Evolutionary conservation across 2,797 vertebrate genomes (phyloP).

Genomic region (Crenichthys baileyi): DNA sequence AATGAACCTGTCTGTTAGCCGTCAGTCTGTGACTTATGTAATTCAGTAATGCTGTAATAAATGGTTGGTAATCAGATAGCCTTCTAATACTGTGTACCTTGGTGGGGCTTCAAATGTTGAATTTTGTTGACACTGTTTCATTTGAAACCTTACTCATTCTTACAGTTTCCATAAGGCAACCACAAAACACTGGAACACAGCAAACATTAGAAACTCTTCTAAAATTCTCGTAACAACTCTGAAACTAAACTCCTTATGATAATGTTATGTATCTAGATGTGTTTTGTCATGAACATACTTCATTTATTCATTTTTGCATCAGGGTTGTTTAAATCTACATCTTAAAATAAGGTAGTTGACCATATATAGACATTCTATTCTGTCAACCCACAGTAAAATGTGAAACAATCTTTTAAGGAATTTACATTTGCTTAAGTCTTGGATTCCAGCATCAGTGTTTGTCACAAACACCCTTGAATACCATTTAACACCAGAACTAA

Average conservation of each 20-base stretch:
- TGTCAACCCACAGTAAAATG: neutral
- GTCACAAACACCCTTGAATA: neutral
- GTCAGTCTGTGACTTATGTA: neutral
- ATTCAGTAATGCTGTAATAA: neutral
- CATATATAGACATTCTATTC: neutral
- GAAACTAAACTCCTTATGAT: neutral
- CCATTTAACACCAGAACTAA: neutral
- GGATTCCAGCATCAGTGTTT: neutral
- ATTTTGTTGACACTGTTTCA: neutral
- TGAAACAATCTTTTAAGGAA: neutral
- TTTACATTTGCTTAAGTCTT: neutral
- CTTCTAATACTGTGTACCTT: neutral
- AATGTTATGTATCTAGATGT: neutral
- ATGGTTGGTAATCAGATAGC: neutral
- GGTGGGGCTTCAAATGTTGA: neutral
- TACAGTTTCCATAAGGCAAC: neutral
- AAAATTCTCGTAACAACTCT: neutral
- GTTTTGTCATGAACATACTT: neutral
- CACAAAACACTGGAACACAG: neutral
- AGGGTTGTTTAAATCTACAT: neutral
- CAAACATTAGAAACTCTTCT: neutral
- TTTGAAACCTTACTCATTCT: conserved; percentile 8
- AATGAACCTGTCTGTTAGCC: neutral
- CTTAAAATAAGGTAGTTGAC: neutral
- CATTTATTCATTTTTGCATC: neutral